A percentile compares a stretch with the other conserved stretches of the same genome.
Evolutionary conservation across 2,113 vertebrate genomes (phyloP).

Genomic region (Pseudorasbora parva): DNA sequence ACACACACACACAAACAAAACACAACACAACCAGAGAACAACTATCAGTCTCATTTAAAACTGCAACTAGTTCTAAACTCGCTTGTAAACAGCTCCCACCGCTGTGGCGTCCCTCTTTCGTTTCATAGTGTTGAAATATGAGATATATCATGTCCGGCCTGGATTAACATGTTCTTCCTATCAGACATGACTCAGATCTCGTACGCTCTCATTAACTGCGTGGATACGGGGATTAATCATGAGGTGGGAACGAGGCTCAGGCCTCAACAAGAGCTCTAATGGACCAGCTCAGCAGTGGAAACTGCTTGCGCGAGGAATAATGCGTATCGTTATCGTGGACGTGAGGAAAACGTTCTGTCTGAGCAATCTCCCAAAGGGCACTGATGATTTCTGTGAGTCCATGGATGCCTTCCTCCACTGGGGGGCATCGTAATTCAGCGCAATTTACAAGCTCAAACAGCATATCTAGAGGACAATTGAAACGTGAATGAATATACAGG

Average conservation of each 20-base stretch:
- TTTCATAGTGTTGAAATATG: neutral
- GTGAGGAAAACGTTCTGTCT: slow-evolving; percentile 37
- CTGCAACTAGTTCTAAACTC: neutral
- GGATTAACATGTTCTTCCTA: slow-evolving; percentile 2
- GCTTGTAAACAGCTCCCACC: slow-evolving; percentile 48
- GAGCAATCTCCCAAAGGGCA: slow-evolving; percentile 44
- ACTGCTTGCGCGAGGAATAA: slow-evolving; percentile 50
- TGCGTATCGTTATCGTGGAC: slow-evolving; percentile 32
- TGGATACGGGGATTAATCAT: slow-evolving; percentile 45
- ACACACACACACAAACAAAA: slow-evolving; percentile 49
- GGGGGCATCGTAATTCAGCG: slow-evolving; percentile 49
- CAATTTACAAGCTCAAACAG: slow-evolving; percentile 25
- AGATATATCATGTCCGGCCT: neutral
- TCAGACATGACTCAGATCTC: slow-evolving; percentile 29
- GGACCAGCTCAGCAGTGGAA: slow-evolving; percentile 55
- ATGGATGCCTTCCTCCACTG: slow-evolving; percentile 48
- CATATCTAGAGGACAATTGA: slow-evolving; percentile 1
- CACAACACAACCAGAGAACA: slow-evolving; percentile 40
- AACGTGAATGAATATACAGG: slow-evolving; percentile 1
- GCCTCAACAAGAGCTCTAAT: slow-evolving; percentile 32
- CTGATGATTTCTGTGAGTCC: slow-evolving; percentile 45
- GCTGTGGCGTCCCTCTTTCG: neutral
- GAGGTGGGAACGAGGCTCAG: slow-evolving; percentile 30
- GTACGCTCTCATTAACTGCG: slow-evolving; percentile 27
- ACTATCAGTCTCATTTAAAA: slow-evolving; percentile 12